Conservation (phyloP, 64 coral and sea anemone genomes). For the Cladopsammia gracilis region DNA sequence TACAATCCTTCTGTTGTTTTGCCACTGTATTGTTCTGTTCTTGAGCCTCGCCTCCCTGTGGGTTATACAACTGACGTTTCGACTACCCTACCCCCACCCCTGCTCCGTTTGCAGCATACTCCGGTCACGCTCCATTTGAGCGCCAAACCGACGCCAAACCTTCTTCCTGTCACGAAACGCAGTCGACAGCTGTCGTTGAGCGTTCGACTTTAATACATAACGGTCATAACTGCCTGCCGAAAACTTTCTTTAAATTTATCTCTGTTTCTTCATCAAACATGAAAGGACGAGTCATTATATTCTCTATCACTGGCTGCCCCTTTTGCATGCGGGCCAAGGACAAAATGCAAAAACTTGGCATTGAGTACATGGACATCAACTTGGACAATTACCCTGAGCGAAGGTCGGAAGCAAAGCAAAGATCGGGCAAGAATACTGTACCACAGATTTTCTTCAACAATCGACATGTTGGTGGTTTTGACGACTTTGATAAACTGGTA, state of each 20-base stretch:
- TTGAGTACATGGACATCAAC: conserved; percentile 92
- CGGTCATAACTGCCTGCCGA: not conserved
- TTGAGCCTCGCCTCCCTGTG: too few relatives aligned
- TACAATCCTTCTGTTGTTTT: too few relatives aligned
- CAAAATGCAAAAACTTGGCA: conserved; percentile 72
- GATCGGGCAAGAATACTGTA: conserved; percentile 85
- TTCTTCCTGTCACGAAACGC: too few relatives aligned
- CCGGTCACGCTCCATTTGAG: not conserved
- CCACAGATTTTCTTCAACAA: conserved; percentile 98
- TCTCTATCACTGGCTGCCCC: conserved; percentile 89
- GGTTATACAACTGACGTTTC: too few relatives aligned
- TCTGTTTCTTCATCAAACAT: conserved; percentile 22
- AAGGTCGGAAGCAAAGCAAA: conserved; percentile 70
- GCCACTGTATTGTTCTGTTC: too few relatives aligned
- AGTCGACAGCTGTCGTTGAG: too few relatives aligned
- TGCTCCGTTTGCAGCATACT: too few relatives aligned
- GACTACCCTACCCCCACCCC: too few relatives aligned
- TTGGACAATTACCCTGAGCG: conserved; percentile 83
- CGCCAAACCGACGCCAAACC: not conserved
- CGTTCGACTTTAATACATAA: too few relatives aligned
- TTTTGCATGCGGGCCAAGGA: conserved; percentile 92
- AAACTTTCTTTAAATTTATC: not conserved
- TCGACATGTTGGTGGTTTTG: conserved; percentile 93
- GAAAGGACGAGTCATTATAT: conserved; percentile 87
- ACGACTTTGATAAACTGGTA: conserved; percentile 93